Conservation (phyloP, 2,113 vertebrate species). For the Aspidoscelis tigris region DNA sequence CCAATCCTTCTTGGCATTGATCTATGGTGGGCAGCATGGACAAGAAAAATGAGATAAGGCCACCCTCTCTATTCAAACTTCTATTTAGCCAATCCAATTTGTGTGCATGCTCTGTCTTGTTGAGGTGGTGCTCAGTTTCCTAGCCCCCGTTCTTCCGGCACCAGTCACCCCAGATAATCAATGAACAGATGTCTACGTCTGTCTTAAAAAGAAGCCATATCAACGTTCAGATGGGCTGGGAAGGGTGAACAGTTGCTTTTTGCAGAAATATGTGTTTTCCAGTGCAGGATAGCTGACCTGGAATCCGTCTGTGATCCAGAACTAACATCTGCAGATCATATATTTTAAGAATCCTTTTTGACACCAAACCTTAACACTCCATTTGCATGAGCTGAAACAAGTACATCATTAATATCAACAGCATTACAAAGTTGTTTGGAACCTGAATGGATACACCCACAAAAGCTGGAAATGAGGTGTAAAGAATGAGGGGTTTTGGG, state of each 20-base stretch:
- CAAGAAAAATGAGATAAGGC: slow-evolving; percentile 10
- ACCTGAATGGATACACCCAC: not conserved
- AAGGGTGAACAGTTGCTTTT: not conserved
- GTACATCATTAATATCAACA: not conserved
- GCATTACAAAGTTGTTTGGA: not conserved
- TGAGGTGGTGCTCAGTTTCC: not conserved
- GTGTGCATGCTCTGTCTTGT: slow-evolving; percentile 54
- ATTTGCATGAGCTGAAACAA: not conserved
- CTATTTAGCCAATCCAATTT: slow-evolving; percentile 16
- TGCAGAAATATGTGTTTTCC: not conserved
- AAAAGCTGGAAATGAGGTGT: not conserved
- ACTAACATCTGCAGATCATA: not conserved
- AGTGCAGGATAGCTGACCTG: not conserved
- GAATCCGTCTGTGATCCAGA: not conserved
- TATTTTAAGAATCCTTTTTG: not conserved
- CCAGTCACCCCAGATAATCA: slow-evolving; percentile 26
- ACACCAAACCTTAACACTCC: not conserved
- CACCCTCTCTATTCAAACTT: slow-evolving; percentile 34
- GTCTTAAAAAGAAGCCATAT: not conserved
- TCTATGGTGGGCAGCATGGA: not conserved
- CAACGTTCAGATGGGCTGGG: not conserved
- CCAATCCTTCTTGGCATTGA: not conserved
- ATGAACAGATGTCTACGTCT: not conserved
- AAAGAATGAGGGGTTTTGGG: not conserved
- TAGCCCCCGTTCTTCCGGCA: slow-evolving; percentile 2